phyloP scores from a whole-genome alignment of 2,888 invertebrate species.

The Agelastica alni region DNA sequence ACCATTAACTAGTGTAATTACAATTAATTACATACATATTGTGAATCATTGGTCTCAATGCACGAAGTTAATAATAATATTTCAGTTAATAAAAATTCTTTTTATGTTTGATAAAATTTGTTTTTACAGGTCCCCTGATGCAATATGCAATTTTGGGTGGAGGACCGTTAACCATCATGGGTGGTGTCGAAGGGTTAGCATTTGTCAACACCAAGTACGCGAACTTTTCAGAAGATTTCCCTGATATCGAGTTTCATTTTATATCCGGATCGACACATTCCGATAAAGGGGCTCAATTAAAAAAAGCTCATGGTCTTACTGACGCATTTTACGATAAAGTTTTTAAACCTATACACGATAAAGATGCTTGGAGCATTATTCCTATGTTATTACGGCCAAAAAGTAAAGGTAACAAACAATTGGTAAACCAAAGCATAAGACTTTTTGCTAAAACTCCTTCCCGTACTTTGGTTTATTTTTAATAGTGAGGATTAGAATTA shows the following conservation, averaged over 20 bases:
- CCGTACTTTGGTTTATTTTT: too few species aligned
- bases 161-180: slow-evolving; percentile 83
- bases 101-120: too few species aligned
- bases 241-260: slow-evolving; percentile 89
- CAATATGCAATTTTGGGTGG: slow-evolving; percentile 83
- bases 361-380: slow-evolving; percentile 82
- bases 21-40: too few species aligned
- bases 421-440: too few species aligned
- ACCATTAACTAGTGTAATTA: too few species aligned
- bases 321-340: slow-evolving; percentile 75
- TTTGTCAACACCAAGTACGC: slow-evolving; percentile 87
- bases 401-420: slow-evolving; percentile 67
- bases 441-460: too few species aligned
- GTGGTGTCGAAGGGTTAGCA: slow-evolving; percentile 83
- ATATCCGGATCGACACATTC: slow-evolving; percentile 86
- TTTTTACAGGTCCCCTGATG: slow-evolving; percentile 67
- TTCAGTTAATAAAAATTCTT: too few species aligned
- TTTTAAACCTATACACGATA: slow-evolving; percentile 74
- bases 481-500: too few species aligned
- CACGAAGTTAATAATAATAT: too few species aligned
- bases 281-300: slow-evolving; percentile 80
- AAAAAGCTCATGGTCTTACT: slow-evolving; percentile 77
- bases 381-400: slow-evolving; percentile 83
- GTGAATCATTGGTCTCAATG: too few species aligned
- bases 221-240: slow-evolving; percentile 79